Conservation (phyloP, 2,888 invertebrate species). For the Icerya purchasi region DNA sequence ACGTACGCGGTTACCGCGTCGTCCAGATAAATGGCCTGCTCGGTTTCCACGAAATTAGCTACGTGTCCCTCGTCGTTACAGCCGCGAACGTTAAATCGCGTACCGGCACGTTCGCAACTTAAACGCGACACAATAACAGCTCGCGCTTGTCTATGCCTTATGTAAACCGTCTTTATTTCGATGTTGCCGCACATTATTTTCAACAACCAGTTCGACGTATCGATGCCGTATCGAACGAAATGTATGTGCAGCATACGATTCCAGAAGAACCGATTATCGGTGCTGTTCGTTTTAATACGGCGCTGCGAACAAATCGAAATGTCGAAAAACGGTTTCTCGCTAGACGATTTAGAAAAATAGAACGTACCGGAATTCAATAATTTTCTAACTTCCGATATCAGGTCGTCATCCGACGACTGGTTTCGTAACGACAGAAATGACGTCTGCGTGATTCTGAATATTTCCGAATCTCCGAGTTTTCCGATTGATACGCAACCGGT, state of each 20-base stretch:
- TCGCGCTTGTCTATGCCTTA: conserved; percentile 78
- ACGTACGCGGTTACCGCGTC: conserved; percentile 74
- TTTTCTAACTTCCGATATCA: conserved; percentile 45
- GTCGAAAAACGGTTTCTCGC: conserved; percentile 46
- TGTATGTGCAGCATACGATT: conserved; percentile 89
- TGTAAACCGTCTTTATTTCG: conserved; percentile 94
- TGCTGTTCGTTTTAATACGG: conserved; percentile 49
- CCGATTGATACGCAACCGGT: conserved; percentile 93
- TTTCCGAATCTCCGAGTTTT: conserved; percentile 81
- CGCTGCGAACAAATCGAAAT: conserved; percentile 86
- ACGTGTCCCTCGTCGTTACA: conserved; percentile 98
- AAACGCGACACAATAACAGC: conserved; percentile 89
- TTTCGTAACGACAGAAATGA: conserved; percentile 72
- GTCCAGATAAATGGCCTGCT: conserved; percentile 85
- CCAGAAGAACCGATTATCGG: conserved; percentile 97
- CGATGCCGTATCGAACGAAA: conserved; percentile 73
- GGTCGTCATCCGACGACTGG: conserved; percentile 36
- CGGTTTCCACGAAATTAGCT: conserved; percentile 99
- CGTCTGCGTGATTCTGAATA: conserved; percentile 83
- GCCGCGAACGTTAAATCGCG: conserved; percentile 93
- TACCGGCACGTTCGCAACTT: conserved; percentile 94
- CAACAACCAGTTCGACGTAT: conserved; percentile 75
- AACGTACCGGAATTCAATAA: conserved; percentile 94
- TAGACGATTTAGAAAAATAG: conserved; percentile 70
- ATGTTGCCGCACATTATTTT: conserved; percentile 95